Evolutionary conservation across 1,140 invertebrate genomes (phyloP), one percentile per base, ranked within the genome.

Genomic region (Ceratina calcarata): DNA sequence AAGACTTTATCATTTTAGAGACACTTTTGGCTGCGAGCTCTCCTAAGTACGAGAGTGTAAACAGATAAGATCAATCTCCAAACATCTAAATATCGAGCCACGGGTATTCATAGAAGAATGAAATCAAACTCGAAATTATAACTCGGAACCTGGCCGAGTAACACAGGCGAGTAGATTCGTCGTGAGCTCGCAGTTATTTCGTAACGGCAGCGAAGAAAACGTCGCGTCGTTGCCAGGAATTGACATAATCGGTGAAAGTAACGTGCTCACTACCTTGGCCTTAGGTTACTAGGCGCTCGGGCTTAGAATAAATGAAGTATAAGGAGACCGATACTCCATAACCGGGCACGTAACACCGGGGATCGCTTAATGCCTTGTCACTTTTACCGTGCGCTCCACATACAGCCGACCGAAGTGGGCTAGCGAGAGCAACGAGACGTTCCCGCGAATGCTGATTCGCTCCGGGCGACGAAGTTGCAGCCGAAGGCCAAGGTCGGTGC

Each of bases 401-500:
- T 89, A 84, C 81, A 20, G 18, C 64, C 66, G 62, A 79, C 57
- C 80, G 60, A 86, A 86, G 70, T 57, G 74, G 78, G 65, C 87
- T 84, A 75, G 84, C 82, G 86, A 62, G 81, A 67, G 60, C 70
- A 81, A 76, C 82, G 68, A 78, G 65, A 65, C 80, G 58, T 73
- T 75, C 78, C 85, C 74, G 77, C 71, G 83, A 81, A 81, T 85
- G 82, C 82, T 74, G 37, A 85, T 87, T 88, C 71, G 83, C 87
- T 87, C 68, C 82, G 67, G 85, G 86, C 87, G 83, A 88, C 88
- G 83, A 66, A 27, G 64, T 58, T 66, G 22, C 67, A 61, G 85
- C 84, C 83, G 84, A 90, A 91, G 89, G 88, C 87, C 90, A 91
- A 90, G 90, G 90, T 82, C 83, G 49, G n/a, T 62, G 58, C 70